Conservation (phyloP, 2,888 invertebrate genomes). For the Rhamphomyia laevipes region DNA sequence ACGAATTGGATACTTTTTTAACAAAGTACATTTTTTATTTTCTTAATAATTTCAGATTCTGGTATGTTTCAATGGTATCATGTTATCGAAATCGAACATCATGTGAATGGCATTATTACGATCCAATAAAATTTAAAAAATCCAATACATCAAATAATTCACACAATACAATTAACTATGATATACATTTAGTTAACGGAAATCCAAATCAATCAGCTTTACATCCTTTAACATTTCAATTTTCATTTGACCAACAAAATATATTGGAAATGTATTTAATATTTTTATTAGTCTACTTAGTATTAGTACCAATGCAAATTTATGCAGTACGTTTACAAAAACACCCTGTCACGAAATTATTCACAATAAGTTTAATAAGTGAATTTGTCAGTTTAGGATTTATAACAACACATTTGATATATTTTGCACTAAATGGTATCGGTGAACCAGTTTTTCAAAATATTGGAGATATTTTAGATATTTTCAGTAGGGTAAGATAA, state of each 20-base stretch:
- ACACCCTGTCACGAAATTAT: conserved; percentile 82
- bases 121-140: conserved; percentile 28
- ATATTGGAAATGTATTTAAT: conserved; percentile 81
- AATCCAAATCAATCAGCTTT: conserved; percentile 75
- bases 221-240: conserved; percentile 86
- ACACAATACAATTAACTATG: conserved; percentile 54
- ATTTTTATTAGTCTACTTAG: conserved; percentile 75
- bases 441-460: conserved; percentile 73
- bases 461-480: conserved; percentile 85
- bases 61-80: conserved; percentile 91
- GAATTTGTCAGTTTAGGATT: conserved; percentile 78
- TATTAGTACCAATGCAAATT: conserved; percentile 78
- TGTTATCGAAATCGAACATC: conserved; percentile 72
- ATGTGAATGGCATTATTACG: conserved; percentile 75
- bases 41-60: conserved; percentile 54
- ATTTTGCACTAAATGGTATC: conserved; percentile 82
- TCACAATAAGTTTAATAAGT: conserved; percentile 74
- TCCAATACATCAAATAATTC: conserved; percentile 3
- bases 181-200: conserved; percentile 94
- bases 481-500: conserved; percentile 70
- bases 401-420: conserved; percentile 77
- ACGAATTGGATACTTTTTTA: no score
- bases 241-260: conserved; percentile 92
- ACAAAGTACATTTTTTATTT: not conserved
- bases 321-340: conserved; percentile 81